These are phyloP conservation scores for Lucilia cuprina DNA, from an alignment of 1,140 invertebrate species.

Conservation along the genomic window DNA sequence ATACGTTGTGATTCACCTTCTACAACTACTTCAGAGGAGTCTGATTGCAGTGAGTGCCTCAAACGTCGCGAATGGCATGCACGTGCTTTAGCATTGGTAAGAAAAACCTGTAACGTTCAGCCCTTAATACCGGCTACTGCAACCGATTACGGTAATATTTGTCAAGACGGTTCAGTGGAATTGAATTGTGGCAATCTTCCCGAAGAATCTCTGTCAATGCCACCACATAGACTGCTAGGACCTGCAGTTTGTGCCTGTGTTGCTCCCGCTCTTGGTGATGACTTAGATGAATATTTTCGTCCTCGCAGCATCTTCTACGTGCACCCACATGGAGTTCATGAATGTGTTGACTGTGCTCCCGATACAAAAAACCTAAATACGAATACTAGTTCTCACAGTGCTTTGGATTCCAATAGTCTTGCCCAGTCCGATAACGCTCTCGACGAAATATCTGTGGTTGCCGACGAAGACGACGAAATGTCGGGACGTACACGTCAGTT, in stretches of 20 bases:
- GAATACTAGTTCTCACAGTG: slow-evolving; percentile 12
- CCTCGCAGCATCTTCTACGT: slow-evolving; percentile 70
- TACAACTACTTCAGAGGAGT: slow-evolving; percentile 60
- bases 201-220: slow-evolving; percentile 61
- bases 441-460: slow-evolving; percentile 27
- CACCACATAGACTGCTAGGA: slow-evolving; percentile 68
- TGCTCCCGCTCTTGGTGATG: slow-evolving; percentile 67
- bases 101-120: slow-evolving; percentile 62
- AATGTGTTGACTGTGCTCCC: slow-evolving; percentile 64
- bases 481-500: slow-evolving; percentile 69
- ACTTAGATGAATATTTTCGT: slow-evolving; percentile 68
- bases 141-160: slow-evolving; percentile 20
- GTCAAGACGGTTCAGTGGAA: slow-evolving; percentile 58
- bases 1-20: slow-evolving; percentile 60
- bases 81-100: slow-evolving; percentile 55
- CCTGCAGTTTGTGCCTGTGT: slow-evolving; percentile 72
- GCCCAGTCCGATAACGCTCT: slow-evolving; percentile 28
- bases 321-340: slow-evolving; percentile 62
- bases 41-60: slow-evolving; percentile 60
- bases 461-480: slow-evolving; percentile 51
- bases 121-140: slow-evolving; percentile 45
- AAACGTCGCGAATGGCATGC: slow-evolving; percentile 62
- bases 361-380: slow-evolving; percentile 41
- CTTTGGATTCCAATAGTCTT: slow-evolving; percentile 39
- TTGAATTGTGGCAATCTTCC: slow-evolving; percentile 29